These are phyloP conservation scores for Plestiodon gilberti DNA, from an alignment of 2,113 vertebrate genomes.

Conservation along the genomic window DNA sequence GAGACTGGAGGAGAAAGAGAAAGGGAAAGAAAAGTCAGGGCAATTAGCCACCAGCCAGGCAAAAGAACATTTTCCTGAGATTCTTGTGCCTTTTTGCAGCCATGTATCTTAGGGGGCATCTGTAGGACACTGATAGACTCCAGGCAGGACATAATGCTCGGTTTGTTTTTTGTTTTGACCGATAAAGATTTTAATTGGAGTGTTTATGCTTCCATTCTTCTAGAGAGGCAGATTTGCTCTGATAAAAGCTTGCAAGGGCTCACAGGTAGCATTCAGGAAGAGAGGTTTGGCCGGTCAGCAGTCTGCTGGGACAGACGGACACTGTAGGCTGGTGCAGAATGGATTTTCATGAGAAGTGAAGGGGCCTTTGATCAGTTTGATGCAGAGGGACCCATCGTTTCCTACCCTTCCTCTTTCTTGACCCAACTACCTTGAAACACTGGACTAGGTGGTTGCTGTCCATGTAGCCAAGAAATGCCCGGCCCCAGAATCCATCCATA, in stretches of 20 bases:
- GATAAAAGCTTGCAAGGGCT: conserved; percentile 47
- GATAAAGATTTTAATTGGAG: conserved; percentile 69
- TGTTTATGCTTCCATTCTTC: conserved; percentile 55
- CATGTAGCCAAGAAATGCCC: no score
- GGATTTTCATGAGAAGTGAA: conserved; percentile 13
- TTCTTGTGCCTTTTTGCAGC: not conserved
- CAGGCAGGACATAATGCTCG: not conserved
- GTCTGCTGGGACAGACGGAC: conserved; percentile 40
- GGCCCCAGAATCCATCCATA: no score
- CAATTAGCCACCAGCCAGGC: conserved; percentile 2
- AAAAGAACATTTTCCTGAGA: accelerated
- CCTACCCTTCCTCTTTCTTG: conserved; percentile 8
- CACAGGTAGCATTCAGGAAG: conserved; percentile 48
- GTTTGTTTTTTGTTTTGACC: conserved; percentile 13
- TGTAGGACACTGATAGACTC: not conserved
- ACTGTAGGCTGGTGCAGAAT: conserved; percentile 15
- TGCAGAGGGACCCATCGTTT: conserved; percentile 17
- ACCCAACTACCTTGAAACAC: not conserved
- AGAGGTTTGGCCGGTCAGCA: conserved; percentile 50
- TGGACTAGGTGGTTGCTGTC: no score
- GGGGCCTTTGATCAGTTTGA: conserved; percentile 42
- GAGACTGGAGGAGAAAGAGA: not conserved
- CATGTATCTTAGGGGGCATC: conserved; percentile 42
- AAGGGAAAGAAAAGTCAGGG: accelerated
- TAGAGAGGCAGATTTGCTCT: conserved; percentile 47